These are phyloP conservation scores for Philereme transversata DNA, from an alignment of 2,888 invertebrate species.

Conservation along the genomic window DNA sequence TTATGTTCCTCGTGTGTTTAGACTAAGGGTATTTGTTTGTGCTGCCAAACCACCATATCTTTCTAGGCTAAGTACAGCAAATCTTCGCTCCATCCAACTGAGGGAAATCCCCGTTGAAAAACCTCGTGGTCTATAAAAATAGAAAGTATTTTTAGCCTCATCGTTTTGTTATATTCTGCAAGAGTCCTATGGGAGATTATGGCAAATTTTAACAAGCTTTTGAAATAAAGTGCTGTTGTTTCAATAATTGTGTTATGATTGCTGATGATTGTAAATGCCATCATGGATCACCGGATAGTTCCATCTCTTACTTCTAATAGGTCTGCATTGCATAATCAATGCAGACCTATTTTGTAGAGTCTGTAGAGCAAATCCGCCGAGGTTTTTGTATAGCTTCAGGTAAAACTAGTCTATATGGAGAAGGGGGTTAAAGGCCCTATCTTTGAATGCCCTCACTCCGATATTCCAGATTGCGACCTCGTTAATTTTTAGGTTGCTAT, in stretches of 20 bases:
- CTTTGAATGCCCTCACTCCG: constrained; percentile 1
- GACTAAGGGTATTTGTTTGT: too few species aligned
- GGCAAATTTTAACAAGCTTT: constrained; percentile 22
- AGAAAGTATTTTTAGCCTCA: constrained; percentile 19
- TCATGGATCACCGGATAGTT: neutral
- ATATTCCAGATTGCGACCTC: constrained; percentile 8
- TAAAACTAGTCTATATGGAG: neutral
- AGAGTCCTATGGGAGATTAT: constrained; percentile 22
- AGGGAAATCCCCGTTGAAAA: constrained; percentile 16
- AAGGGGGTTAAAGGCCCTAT: neutral
- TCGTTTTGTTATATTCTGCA: constrained; percentile 20
- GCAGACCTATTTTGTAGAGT: too few species aligned
- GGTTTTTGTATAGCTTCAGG: neutral
- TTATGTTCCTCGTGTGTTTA: too few species aligned
- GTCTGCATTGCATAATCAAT: too few species aligned
- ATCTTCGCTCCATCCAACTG: neutral
- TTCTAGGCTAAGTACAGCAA: neutral
- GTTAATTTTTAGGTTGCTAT: constrained; percentile 7
- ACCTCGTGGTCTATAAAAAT: constrained; percentile 19
- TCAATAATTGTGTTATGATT: constrained; percentile 11
- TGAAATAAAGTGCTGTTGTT: constrained; percentile 19
- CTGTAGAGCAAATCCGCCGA: neutral
- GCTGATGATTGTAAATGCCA: constrained; percentile 15
- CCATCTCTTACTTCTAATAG: neutral
- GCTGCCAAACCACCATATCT: too few species aligned